Conservation (phyloP, 2,113 vertebrate genomes). For the Sylvilagus bachmani region DNA sequence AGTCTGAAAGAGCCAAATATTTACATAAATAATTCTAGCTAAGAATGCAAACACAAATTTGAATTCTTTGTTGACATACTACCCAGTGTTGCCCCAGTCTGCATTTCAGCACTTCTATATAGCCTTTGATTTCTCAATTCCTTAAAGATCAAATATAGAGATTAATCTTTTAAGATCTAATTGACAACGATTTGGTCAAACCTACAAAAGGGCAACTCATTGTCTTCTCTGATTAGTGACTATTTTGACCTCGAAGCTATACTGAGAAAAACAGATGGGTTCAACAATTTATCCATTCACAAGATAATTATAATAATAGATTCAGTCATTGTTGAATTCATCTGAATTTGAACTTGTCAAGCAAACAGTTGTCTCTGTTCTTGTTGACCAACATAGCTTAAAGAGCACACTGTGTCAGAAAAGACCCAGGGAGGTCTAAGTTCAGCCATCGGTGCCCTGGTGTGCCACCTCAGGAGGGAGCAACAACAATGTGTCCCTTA, state of each 20-base stretch:
- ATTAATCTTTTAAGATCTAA: not conserved
- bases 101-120: not conserved
- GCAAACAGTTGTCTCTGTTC: not conserved
- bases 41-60: conserved; percentile 44
- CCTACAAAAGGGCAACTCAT: not conserved
- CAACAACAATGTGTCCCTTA: not conserved
- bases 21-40: conserved; percentile 23
- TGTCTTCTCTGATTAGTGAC: not conserved
- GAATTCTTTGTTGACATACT: conserved; percentile 14
- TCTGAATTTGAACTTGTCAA: not conserved
- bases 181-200: not conserved
- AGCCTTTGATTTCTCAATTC: not conserved
- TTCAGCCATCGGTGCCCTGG: not conserved
- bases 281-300: not conserved
- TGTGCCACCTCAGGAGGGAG: not conserved
- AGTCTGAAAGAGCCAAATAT: not conserved
- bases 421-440: not conserved
- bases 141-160: not conserved
- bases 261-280: not conserved
- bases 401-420: not conserved
- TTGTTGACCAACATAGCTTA: not conserved
- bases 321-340: not conserved
- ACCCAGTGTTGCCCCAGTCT: not conserved
- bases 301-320: not conserved
- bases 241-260: not conserved